These are phyloP conservation scores for Lepilemur ruficaudatus DNA, from an alignment of 2,797 vertebrate genomes.

Conservation along the genomic window DNA sequence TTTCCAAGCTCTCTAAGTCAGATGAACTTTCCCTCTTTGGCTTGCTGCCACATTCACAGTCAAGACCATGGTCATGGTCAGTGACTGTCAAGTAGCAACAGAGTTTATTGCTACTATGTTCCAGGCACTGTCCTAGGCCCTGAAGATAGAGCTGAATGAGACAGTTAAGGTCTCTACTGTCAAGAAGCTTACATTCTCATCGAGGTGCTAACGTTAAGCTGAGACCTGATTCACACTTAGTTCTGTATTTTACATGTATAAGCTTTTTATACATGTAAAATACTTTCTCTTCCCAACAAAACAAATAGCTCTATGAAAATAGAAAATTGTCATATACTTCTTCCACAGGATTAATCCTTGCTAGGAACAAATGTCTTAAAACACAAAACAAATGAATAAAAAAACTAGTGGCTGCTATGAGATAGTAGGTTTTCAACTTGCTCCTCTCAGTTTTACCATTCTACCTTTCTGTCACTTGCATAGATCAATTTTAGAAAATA, in stretches of 20 bases:
- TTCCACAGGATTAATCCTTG: not conserved
- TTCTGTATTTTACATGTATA: not conserved
- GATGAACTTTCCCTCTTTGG: not conserved
- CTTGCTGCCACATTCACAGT: not conserved
- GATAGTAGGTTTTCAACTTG: not conserved
- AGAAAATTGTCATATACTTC: not conserved
- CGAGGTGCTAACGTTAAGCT: not conserved
- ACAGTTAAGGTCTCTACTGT: not conserved
- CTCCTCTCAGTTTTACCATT: not conserved
- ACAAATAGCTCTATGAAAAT: not conserved
- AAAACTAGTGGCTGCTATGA: not conserved
- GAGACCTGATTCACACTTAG: not conserved
- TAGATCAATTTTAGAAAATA: not conserved
- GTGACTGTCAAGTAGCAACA: not conserved
- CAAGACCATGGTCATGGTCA: not conserved
- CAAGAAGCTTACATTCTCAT: not conserved
- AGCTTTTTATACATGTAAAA: not conserved
- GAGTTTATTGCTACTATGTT: not conserved
- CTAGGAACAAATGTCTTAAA: not conserved
- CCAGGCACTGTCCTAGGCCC: not conserved
- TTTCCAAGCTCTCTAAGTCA: not conserved
- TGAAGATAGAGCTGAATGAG: not conserved
- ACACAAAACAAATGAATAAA: not conserved
- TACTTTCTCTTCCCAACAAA: not conserved
- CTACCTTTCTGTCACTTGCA: not conserved